Conservation (phyloP, 2,797 vertebrate species). For the Todus mexicanus region DNA sequence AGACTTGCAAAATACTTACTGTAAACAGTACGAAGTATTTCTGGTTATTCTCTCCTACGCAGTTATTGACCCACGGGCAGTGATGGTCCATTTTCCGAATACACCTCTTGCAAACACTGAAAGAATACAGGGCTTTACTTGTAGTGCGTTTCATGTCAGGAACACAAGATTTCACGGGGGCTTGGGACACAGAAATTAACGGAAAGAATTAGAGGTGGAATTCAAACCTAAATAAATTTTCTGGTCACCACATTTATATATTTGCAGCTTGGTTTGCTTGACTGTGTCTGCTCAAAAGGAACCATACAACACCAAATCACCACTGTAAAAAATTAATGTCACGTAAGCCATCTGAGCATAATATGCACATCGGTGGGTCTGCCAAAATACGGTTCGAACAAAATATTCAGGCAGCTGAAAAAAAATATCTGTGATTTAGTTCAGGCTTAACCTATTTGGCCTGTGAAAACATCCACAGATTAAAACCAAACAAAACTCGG, state of each 20-base stretch:
- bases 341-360: not conserved
- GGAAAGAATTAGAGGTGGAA: not conserved
- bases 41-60: slow-evolving; percentile 98
- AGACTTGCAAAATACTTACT: slow-evolving; percentile 77
- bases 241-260: not conserved
- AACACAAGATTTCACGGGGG: not conserved
- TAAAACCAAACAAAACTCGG: not conserved
- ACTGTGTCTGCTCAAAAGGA: not conserved
- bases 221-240: not conserved
- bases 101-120: slow-evolving; percentile 96
- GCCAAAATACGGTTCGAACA: not conserved
- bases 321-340: not conserved
- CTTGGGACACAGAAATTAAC: not conserved
- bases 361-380: not conserved
- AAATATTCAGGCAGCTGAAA: not conserved
- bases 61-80: slow-evolving; percentile 99
- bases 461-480: not conserved
- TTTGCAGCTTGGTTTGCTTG: not conserved
- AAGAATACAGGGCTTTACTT: not conserved
- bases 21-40: slow-evolving; percentile 99
- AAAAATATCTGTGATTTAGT: not conserved
- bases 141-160: not conserved
- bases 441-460: not conserved
- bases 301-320: not conserved
- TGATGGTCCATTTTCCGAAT: slow-evolving; percentile 99